These are phyloP conservation scores for Actenoides lindsayi DNA, from an alignment of 2,113 vertebrate species.

Conservation along the genomic window DNA sequence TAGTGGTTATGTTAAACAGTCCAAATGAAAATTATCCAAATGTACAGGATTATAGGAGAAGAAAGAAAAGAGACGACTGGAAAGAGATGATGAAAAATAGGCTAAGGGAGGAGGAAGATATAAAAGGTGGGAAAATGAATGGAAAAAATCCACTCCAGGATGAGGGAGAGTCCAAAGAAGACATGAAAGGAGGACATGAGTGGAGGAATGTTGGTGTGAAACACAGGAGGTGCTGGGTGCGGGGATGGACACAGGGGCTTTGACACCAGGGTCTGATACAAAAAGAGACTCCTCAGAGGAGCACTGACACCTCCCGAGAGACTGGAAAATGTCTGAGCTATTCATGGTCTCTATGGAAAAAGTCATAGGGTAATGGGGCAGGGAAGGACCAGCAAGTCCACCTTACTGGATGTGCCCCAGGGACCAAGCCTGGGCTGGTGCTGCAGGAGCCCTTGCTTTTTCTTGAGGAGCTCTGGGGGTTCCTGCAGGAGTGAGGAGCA, in stretches of 20 bases:
- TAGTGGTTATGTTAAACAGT: conserved; percentile 48
- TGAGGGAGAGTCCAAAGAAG: neutral
- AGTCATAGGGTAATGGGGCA: neutral
- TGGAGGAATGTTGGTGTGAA: neutral
- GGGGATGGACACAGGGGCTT: rapidly evolving
- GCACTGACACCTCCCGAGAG: neutral
- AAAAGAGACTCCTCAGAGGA: neutral
- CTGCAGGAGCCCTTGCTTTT: neutral
- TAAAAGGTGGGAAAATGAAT: conserved; percentile 15
- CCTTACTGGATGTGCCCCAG: neutral
- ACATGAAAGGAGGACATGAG: neutral
- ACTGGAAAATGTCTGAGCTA: neutral
- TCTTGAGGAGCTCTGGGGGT: neutral
- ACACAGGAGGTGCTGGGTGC: neutral
- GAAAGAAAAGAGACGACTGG: neutral
- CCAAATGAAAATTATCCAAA: conserved; percentile 57
- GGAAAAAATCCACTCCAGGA: neutral
- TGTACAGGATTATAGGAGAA: conserved; percentile 27
- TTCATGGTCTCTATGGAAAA: neutral
- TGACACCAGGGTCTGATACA: neutral
- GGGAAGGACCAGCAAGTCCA: rapidly evolving
- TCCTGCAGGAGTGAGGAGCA: neutral
- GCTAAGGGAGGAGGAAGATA: neutral
- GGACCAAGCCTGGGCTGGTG: neutral
- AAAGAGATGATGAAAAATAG: conserved; percentile 28